phyloP scores from a whole-genome alignment of 2,888 invertebrate species.

The Caenorhabditis sp. region DNA sequence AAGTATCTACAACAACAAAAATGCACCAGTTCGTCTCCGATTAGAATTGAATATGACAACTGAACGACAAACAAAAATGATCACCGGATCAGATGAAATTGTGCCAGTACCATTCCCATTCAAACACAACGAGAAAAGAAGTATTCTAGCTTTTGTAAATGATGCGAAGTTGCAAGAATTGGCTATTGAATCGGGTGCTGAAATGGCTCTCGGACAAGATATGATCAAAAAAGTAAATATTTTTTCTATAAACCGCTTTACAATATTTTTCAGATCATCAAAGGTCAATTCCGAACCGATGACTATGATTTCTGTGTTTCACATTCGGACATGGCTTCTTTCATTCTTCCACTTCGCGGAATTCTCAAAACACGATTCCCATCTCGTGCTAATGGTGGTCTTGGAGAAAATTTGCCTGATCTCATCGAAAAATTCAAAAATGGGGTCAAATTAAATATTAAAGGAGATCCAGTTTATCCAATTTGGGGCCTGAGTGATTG shows the following conservation, averaged over 20 bases:
- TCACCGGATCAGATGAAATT: conserved; percentile 65
- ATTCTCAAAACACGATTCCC: conserved; percentile 67
- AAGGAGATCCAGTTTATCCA: conserved; percentile 63
- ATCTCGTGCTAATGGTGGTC: conserved; percentile 66
- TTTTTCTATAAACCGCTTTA: not conserved
- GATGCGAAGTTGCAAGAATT: conserved; percentile 61
- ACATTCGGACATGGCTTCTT: conserved; percentile 62
- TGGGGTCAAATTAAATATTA: conserved; percentile 64
- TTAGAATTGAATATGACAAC: conserved; percentile 85
- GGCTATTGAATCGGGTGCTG: conserved; percentile 67
- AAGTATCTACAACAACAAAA: conserved; percentile 82
- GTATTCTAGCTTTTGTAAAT: conserved; percentile 67
- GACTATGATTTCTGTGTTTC: conserved; percentile 70
- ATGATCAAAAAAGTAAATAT: conserved; percentile 65
- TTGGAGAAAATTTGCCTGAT: conserved; percentile 63
- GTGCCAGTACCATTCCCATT: conserved; percentile 68
- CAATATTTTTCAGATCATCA: conserved; percentile 56
- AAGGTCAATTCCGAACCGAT: conserved; percentile 68
- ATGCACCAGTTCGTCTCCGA: conserved; percentile 79
- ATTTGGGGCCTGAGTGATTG: conserved; percentile 66
- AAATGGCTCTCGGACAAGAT: conserved; percentile 67
- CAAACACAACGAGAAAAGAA: conserved; percentile 68
- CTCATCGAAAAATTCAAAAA: conserved; percentile 65
- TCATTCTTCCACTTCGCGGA: conserved; percentile 66
- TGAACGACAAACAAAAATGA: conserved; percentile 75